Conservation (phyloP, 64 coral and sea anemone species). For the Porites australiensis region DNA sequence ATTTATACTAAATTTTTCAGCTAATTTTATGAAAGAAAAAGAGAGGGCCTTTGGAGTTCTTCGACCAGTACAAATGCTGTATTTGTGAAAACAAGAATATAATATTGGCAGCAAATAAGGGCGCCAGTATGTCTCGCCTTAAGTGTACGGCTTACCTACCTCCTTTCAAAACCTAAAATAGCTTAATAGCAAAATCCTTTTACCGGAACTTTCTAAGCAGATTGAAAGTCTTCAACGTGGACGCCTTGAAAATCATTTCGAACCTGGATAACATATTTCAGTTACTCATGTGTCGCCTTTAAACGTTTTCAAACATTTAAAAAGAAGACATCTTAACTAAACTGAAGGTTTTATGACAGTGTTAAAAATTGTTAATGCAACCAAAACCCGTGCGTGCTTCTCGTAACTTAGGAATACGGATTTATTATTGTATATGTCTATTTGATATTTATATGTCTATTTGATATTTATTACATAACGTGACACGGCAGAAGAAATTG, state of each 20-base stretch:
- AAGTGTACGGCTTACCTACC: not conserved
- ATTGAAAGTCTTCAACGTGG: not conserved
- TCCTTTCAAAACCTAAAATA: conserved; percentile 23
- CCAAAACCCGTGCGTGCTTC: conserved; percentile 1
- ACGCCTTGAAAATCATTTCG: not conserved
- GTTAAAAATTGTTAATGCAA: too few relatives aligned
- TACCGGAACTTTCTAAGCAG: conserved; percentile 38
- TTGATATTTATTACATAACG: not conserved
- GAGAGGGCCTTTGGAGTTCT: too few relatives aligned
- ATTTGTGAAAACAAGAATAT: conserved; percentile 7
- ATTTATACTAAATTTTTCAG: too few relatives aligned
- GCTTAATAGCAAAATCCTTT: conserved; percentile 4
- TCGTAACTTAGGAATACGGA: too few relatives aligned
- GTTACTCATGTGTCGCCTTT: not conserved
- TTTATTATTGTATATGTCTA: too few relatives aligned
- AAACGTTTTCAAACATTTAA: too few relatives aligned
- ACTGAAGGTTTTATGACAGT: too few relatives aligned
- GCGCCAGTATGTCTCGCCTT: conserved; percentile 21
- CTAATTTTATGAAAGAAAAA: too few relatives aligned
- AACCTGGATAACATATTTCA: conserved; percentile 27
- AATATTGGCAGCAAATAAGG: conserved; percentile 13
- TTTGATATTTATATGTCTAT: not conserved
- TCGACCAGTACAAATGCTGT: not conserved
- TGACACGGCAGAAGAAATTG: not conserved
- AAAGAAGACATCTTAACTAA: too few relatives aligned